Percentiles rank a stretch among this genome's conserved stretches.
Evolutionary conservation across 2,113 vertebrate species (phyloP).

Genomic region (Nothobranchius furzeri): DNA sequence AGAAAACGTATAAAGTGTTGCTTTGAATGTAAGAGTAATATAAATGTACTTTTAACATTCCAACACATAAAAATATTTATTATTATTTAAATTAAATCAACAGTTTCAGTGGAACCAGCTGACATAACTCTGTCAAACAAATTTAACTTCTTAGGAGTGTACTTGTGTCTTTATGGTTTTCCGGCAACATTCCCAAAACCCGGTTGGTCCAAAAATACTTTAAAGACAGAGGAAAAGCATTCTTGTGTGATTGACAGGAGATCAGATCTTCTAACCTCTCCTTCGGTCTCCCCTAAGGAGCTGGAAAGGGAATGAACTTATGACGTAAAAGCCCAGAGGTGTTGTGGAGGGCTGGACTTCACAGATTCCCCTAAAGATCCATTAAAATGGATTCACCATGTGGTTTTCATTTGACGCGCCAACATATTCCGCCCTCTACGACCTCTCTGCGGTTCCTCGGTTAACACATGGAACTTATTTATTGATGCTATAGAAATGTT

Average conservation of each 20-base stretch:
- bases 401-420: slow-evolving; percentile 70
- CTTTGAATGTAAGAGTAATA: too few relatives aligned
- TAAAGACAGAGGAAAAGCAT: too few relatives aligned
- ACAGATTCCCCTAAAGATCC: slow-evolving; percentile 17
- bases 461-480: slow-evolving; percentile 71
- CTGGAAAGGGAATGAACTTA: too few relatives aligned
- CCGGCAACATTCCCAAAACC: too few relatives aligned
- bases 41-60: too few relatives aligned
- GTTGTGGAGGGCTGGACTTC: neutral
- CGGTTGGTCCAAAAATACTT: neutral
- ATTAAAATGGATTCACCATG: slow-evolving; percentile 49
- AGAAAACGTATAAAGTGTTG: too few relatives aligned
- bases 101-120: too few relatives aligned
- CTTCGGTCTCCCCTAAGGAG: neutral
- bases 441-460: slow-evolving; percentile 47
- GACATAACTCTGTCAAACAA: too few relatives aligned
- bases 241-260: neutral
- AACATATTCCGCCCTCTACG: slow-evolving; percentile 35
- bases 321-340: neutral
- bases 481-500: slow-evolving; percentile 40
- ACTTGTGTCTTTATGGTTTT: too few relatives aligned
- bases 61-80: too few relatives aligned
- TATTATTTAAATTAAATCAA: too few relatives aligned
- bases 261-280: neutral
- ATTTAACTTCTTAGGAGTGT: too few relatives aligned